Base-by-base conservation (phyloP, 2,888 invertebrate genomes). In the Rotaria macrura region DNA sequence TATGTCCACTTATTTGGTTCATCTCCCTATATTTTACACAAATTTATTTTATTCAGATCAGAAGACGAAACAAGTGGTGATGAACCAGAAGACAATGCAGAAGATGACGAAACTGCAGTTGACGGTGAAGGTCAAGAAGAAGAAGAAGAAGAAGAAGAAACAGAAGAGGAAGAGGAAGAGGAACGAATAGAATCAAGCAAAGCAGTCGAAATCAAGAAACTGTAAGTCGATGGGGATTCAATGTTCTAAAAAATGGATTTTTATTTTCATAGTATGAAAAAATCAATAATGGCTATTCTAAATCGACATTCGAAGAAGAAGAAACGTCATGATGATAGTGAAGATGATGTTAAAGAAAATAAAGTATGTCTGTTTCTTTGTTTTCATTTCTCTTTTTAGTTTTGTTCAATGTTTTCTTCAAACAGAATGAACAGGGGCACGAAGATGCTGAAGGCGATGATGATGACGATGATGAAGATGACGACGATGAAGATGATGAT, bases 131-230 rank as follows among this genome's bases (percentile, higher is more conserved):
- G 87, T 84, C 89, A 90, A 43, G 89, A 89, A 52, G 89, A 88
- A 9, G 89, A 92, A 12, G 91, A 90, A 17, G 90, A 90, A 0
- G 89, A 90, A 83, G 89, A 90, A 79, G 91, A 91, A 84, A 91
- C 90, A 14, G 91, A 87, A 57, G 87, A 88, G 23, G 89, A 92
- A 65, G 88, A 88, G 25, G 87, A 88, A 47, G 92, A 92, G 9
- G 90, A 90, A 10, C 87, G 87, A 23, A 85, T 87, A n/a, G 89
- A 89, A 0, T 89, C 89, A 5, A 90, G 92, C 1, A 88, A 88
- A 23, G 92, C 92, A 25, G 93, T 20, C 34, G 34, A 65, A 65
- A 93, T 55, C 93, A 93, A 23, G 92, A 87, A 74, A 87, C 86
- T 86, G 85, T 87, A 87, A 55, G 91, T 92, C 20, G 91, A 90